Percentiles rank a stretch among this genome's conserved stretches.
These are phyloP conservation scores for Erannis defoliaria DNA, from an alignment of 2,888 invertebrate species.

Conservation along the genomic window DNA sequence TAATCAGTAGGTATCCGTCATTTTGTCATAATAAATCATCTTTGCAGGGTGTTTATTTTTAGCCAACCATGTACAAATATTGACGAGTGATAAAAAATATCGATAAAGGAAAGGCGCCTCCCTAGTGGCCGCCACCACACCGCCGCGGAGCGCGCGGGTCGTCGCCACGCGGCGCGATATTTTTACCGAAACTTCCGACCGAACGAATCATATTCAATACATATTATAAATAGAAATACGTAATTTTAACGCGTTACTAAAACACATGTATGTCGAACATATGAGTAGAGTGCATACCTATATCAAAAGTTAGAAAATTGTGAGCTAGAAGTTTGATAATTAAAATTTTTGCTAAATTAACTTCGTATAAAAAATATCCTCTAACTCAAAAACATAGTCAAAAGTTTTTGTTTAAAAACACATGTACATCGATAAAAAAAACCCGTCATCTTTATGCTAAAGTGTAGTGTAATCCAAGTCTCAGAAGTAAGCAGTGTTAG, in stretches of 20 bases:
- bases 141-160: conserved; percentile 30
- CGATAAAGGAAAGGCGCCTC: conserved; percentile 21
- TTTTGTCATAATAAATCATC: conserved; percentile 10
- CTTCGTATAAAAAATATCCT: not conserved
- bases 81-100: conserved; percentile 10
- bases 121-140: conserved; percentile 24
- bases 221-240: conserved; percentile 51
- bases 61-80: conserved; percentile 1
- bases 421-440: not conserved
- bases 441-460: too few relatives aligned
- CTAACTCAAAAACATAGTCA: not conserved
- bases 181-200: conserved; percentile 62
- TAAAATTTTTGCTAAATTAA: not conserved
- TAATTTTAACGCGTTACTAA: conserved; percentile 22
- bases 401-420: not conserved
- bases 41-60: not conserved
- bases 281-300: not conserved
- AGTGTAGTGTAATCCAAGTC: too few relatives aligned
- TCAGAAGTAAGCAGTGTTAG: not conserved
- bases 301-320: not conserved
- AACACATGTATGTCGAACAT: conserved; percentile 1
- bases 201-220: conserved; percentile 56
- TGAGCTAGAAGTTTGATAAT: not conserved
- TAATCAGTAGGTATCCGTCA: not conserved
- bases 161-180: conserved; percentile 61